Base-by-base conservation (phyloP, 2,888 invertebrate genomes). In the Apamea crenata region DNA sequence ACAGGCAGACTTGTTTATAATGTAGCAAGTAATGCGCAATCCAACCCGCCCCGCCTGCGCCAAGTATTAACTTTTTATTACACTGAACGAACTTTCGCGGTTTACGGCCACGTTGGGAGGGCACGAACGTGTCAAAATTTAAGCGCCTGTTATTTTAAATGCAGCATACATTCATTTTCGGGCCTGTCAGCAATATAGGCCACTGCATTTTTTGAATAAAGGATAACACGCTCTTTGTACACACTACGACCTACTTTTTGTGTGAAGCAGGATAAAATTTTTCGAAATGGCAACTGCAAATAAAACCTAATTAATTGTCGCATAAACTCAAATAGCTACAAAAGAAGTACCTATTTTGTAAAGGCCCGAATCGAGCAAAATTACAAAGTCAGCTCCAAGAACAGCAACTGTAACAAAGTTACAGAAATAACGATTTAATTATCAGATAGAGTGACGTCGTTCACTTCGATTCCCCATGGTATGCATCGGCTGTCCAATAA, bases 1-100 rank as follows among this genome's bases (percentile, higher is more conserved):
- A 95, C 95, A 91, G 93, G 88, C 96, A 94, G 94, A 93, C 94
- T 96, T 96, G 96, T 96, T 96, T 96, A 96, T 96, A 96, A 96
- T 96, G 95, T 96, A 96, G 94, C 95, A 93, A 95, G 95, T 94
- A 95, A 96, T 95, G 95, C 95, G 95, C 95, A 94, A 95, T 95
- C 95, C 94, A 89, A 93, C 93, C 94, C 93, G 90, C 93, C 92
- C 91, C 93, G 88, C 92, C 93, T 91, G 93, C 91, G 93, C 94
- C 93, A 94, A 94, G 95, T 95, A 95, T 95, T 94, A 96, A 96
- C 95, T 96, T 96, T 96, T 96, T 96, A 96, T 96, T 96, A 95
- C 95, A 93, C 92, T 90, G 92, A 91, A 94, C 94, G 92, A 96
- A 96, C 94, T 96, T 95, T 94, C 92, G 94, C 93, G 95, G 95